Evolutionary conservation across 1,140 invertebrate species (phyloP), one percentile per base, ranked within the genome.

Genomic region (Hesperophylax magnus): DNA sequence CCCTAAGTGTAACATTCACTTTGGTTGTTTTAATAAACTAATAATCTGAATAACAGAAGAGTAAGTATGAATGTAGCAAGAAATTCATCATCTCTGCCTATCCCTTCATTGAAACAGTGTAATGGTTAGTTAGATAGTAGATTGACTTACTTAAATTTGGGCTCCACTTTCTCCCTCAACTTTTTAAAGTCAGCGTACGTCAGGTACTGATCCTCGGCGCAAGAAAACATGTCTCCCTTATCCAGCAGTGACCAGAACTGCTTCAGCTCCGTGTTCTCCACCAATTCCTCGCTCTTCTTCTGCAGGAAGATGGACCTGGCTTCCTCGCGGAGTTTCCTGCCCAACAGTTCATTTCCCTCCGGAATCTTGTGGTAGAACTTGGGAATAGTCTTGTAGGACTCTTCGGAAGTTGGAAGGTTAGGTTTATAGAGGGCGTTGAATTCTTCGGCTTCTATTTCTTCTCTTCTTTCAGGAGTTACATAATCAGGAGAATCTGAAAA

Each of bases 211-310:
- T 98, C 96, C 54, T 96, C 94, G 65, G 92, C 92, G 56, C 91
- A 88, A 1, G 94, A 93, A 39, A 92, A 92, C 74, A 93, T 95
- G 83, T 96, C 94, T 81, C 97, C 93, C 81, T 95, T 93, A 85
- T 97, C 95, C 76, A 98, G 87, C 24, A 97, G 88, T 56, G 93
- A 91, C 96, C 96, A 98, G 1, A 98, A 87, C 58, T 94, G 92
- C 88, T 96, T 96, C 47, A 98, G 87, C 88, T 98, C 97, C 85
- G 95, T 93, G 87, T 97, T 96, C 87, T 97, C 95, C 22, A 98
- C 87, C 8, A 98, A 89, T 85, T 97, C 93, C 83, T 93, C 92
- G 79, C 95, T 97, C 86, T 94, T 93, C 85, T 95, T 93, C 88
- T 98, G 95, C 24, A 98, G 87, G 87, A 98, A 96, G 63, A 96